Conservation (phyloP, 2,797 vertebrate genomes). For the Lithobates pipiens region DNA sequence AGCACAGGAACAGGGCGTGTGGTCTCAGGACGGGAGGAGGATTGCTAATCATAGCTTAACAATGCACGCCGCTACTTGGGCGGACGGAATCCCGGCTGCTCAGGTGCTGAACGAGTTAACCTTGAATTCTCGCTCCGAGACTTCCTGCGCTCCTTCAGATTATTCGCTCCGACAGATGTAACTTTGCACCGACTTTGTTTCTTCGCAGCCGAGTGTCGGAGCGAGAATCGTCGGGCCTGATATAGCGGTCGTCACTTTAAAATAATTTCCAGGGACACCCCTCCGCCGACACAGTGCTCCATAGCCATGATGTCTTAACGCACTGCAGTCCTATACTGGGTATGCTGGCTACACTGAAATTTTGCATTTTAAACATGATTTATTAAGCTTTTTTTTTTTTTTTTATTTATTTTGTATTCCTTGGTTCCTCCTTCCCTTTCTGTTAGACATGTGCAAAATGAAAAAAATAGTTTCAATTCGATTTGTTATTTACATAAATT, state of each 20-base stretch:
- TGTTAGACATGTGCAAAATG: no score
- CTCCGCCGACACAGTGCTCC: background rate
- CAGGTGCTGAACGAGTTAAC: background rate
- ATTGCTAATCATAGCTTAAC: background rate
- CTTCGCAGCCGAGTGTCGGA: background rate
- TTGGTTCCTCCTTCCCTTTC: no score
- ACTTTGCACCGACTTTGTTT: background rate
- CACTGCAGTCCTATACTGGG: background rate
- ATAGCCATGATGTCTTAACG: background rate
- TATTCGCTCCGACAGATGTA: background rate
- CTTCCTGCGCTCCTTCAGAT: background rate
- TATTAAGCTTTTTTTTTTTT: no score
- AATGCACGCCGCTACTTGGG: background rate
- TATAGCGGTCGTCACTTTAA: background rate
- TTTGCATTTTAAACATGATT: background rate
- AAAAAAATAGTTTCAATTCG: no score
- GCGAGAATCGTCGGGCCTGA: background rate
- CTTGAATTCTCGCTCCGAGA: background rate
- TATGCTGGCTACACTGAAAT: background rate
- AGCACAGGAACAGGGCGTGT: conserved; percentile 9
- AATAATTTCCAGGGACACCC: background rate
- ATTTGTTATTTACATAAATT: no score
- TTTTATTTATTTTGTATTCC: no score
- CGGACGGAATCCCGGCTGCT: background rate
- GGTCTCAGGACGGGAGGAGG: background rate